Conservation (phyloP, 2,113 vertebrate genomes). For the Apodemus speciosus region DNA sequence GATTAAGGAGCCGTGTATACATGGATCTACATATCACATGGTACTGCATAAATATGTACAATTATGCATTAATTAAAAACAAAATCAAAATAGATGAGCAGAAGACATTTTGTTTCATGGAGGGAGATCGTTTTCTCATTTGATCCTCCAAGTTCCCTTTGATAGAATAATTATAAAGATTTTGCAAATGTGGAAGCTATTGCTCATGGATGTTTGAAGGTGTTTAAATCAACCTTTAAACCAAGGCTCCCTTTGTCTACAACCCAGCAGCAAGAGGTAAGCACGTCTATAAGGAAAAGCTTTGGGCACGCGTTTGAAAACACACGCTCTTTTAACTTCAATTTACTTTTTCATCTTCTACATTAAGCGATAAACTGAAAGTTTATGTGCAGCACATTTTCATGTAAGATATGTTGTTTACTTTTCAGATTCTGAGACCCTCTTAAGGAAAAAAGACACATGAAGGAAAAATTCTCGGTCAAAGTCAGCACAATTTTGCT, state of each 20-base stretch:
- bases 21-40: background rate
- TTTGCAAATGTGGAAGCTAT: background rate
- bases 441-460: background rate
- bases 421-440: background rate
- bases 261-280: background rate
- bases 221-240: background rate
- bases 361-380: background rate
- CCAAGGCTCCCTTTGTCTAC: background rate
- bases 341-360: background rate
- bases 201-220: background rate
- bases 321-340: background rate
- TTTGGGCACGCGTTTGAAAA: background rate
- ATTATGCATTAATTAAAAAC: background rate
- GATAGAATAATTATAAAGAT: constrained; percentile 33
- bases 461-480: no score
- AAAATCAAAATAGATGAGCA: background rate
- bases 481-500: no score
- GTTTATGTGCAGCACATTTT: background rate
- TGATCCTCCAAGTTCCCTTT: background rate
- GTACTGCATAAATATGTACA: background rate
- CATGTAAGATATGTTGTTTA: background rate
- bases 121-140: background rate
- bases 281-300: background rate
- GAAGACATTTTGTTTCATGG: background rate
- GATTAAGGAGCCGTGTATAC: background rate